These are phyloP conservation scores for Reticulitermes lucifugus DNA, from an alignment of 2,888 invertebrate species.

Conservation along the genomic window DNA sequence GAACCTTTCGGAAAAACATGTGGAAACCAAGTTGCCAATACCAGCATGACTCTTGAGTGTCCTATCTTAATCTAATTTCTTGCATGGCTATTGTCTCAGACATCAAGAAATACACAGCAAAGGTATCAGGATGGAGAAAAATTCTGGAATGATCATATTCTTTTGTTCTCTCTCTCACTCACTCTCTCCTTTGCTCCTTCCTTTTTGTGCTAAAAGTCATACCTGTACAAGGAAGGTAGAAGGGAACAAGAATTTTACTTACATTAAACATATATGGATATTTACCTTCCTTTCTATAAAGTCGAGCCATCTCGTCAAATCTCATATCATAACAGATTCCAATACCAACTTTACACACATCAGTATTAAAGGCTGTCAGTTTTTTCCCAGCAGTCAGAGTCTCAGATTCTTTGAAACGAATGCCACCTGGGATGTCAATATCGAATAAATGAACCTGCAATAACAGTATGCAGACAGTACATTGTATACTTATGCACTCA, in stretches of 20 bases:
- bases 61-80: no score
- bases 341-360: slow-evolving; percentile 82
- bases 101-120: no score
- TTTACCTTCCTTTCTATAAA: slow-evolving; percentile 57
- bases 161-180: no score
- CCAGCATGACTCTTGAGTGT: no score
- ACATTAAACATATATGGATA: no score
- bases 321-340: slow-evolving; percentile 96
- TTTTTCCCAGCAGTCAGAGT: slow-evolving; percentile 80
- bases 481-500: neutral
- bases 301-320: slow-evolving; percentile 87
- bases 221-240: neutral
- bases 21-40: no score
- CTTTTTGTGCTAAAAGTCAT: neutral
- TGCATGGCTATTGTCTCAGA: no score
- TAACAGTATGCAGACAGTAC: slow-evolving; percentile 51
- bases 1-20: no score
- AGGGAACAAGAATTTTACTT: neutral
- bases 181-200: no score
- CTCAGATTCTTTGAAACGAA: slow-evolving; percentile 94
- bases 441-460: slow-evolving; percentile 92
- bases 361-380: slow-evolving; percentile 78
- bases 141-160: no score
- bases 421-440: slow-evolving; percentile 92
- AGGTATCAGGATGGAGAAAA: no score